Evolutionary conservation across 2,797 vertebrate species (phyloP).

Genomic region (Chaenodraco wilsoni): DNA sequence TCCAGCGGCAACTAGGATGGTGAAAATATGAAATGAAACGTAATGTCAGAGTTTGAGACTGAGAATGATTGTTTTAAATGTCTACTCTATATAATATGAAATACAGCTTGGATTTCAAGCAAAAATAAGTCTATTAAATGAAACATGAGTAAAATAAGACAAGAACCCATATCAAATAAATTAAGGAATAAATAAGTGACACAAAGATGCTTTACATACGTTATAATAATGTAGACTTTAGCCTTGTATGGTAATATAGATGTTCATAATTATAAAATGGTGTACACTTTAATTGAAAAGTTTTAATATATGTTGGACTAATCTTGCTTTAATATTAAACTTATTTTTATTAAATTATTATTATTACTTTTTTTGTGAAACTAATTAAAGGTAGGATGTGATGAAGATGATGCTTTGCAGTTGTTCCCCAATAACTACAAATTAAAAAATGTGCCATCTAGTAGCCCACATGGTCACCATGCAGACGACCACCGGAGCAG

Average conservation of each 20-base stretch:
- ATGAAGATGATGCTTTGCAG: background rate
- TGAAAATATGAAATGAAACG: slow-evolving; percentile 21
- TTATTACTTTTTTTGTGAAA: background rate
- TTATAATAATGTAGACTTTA: no score
- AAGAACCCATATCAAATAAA: background rate
- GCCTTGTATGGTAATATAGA: background rate
- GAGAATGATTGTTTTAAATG: slow-evolving; percentile 1
- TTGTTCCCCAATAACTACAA: background rate
- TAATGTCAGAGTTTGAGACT: slow-evolving; percentile 1
- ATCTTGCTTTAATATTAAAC: background rate
- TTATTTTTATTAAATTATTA: fast-evolving
- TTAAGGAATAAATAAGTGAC: background rate
- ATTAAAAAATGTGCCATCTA: background rate
- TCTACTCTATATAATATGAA: background rate
- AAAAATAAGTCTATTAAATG: background rate
- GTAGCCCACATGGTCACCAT: slow-evolving; percentile 1
- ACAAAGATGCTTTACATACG: no score
- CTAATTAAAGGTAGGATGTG: background rate
- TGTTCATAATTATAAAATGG: background rate
- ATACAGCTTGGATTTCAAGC: background rate
- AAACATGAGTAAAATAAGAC: background rate
- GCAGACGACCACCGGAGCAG: slow-evolving; percentile 69
- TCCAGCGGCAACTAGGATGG: slow-evolving; percentile 34
- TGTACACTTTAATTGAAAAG: background rate
- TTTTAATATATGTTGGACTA: background rate